These are phyloP conservation scores for Anthrax anthrax DNA, from an alignment of 2,888 invertebrate genomes.

Conservation along the genomic window DNA sequence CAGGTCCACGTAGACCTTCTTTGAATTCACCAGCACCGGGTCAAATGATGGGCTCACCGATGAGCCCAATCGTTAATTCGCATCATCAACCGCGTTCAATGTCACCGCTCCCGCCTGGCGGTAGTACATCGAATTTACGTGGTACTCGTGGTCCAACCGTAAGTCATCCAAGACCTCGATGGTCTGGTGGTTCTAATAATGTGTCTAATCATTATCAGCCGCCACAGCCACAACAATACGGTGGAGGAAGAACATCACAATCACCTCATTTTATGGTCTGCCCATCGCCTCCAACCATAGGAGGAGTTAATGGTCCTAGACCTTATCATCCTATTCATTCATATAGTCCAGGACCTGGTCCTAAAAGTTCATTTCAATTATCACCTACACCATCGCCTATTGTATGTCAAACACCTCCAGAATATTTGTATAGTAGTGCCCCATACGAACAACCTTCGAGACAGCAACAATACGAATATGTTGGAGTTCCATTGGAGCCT, in stretches of 20 bases:
- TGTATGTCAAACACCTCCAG: constrained; percentile 44
- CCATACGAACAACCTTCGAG: constrained; percentile 17
- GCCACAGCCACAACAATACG: constrained; percentile 8
- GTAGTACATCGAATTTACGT: constrained; percentile 32
- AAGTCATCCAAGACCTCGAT: constrained; percentile 51
- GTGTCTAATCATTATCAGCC: constrained; percentile 33
- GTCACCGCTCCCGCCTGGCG: constrained; percentile 41
- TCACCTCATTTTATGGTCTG: constrained; percentile 16
- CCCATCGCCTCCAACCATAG: constrained; percentile 20
- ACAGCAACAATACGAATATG: constrained; percentile 49
- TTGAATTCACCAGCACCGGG: constrained; percentile 3
- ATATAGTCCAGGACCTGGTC: constrained; percentile 19
- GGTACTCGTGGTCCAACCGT: constrained; percentile 35
- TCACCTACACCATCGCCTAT: constrained; percentile 44
- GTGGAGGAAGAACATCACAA: constrained; percentile 17
- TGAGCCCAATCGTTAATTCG: constrained; percentile 14
- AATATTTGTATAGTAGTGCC: constrained; percentile 36
- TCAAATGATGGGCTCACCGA: constrained; percentile 15
- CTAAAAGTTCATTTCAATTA: constrained; percentile 31
- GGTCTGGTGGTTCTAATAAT: constrained; percentile 41
- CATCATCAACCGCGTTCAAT: constrained; percentile 20
- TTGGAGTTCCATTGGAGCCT: constrained; percentile 65
- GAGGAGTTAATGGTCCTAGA: constrained; percentile 30
- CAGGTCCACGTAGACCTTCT: constrained; percentile 36
- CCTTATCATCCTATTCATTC: constrained; percentile 36